phyloP scores from a whole-genome alignment of 1,140 invertebrate genomes.

The Ceratina australensis region DNA sequence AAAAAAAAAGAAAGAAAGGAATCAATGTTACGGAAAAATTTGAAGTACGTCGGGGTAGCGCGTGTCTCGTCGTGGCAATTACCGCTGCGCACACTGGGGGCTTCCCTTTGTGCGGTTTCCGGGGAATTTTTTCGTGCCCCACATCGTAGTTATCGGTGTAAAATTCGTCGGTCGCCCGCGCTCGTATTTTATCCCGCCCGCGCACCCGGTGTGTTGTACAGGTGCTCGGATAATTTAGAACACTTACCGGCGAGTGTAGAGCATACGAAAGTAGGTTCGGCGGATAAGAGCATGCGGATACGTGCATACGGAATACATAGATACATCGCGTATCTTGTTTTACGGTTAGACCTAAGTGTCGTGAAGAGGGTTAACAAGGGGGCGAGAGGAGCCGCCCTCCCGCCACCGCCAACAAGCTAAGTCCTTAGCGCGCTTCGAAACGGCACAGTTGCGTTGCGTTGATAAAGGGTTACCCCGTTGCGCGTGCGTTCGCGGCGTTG shows the following conservation, averaged over 20 bases:
- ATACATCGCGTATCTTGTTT: constrained; percentile 55
- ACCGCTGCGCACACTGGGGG: background rate
- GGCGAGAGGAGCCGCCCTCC: constrained; percentile 26
- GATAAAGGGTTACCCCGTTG: constrained; percentile 46
- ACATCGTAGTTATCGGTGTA: background rate
- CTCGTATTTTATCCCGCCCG: constrained; percentile 47
- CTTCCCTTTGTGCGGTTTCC: background rate
- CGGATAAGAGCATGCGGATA: constrained; percentile 60
- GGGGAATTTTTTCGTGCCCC: background rate
- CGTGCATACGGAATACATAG: too few species aligned
- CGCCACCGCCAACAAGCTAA: background rate
- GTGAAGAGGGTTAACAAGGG: constrained; percentile 50
- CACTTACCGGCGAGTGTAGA: constrained; percentile 62
- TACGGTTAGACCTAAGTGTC: constrained; percentile 68
- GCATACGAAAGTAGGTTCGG: constrained; percentile 65
- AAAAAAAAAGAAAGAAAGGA: too few species aligned
- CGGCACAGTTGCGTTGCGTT: constrained; percentile 15
- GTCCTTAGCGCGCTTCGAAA: constrained; percentile 38
- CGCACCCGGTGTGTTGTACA: constrained; percentile 44
- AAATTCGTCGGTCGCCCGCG: constrained; percentile 57
- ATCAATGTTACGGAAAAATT: background rate
- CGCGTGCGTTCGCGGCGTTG: constrained; percentile 23
- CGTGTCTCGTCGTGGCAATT: background rate
- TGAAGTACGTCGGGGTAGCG: background rate
- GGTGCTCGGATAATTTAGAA: constrained; percentile 68